Evolutionary conservation across 2,888 invertebrate species (phyloP).

Genomic region (Cyclophora albipunctata): DNA sequence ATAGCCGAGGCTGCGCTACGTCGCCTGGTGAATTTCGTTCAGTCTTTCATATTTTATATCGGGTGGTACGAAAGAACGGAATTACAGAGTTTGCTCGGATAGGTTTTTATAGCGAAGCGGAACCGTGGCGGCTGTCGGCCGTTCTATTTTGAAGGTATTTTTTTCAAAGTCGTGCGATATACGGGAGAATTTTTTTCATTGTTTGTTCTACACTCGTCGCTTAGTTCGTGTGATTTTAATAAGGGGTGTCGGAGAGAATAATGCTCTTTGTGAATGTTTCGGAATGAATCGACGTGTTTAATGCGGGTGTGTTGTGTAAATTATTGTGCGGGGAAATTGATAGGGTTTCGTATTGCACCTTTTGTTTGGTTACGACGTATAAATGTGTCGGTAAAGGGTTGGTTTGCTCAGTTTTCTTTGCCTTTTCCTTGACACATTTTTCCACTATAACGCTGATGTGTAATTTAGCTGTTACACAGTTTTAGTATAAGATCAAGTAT

Average conservation of each 20-base stretch:
- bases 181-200: constrained; percentile 51
- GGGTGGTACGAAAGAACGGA: constrained; percentile 57
- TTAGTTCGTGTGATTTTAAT: constrained; percentile 60
- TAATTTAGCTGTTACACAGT: too few species aligned
- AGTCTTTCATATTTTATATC: constrained; percentile 74
- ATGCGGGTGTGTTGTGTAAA: constrained; percentile 6
- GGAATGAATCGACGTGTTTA: constrained; percentile 34
- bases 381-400: too few species aligned
- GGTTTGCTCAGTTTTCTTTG: too few species aligned
- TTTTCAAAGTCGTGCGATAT: constrained; percentile 44
- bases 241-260: constrained; percentile 36
- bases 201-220: constrained; percentile 48
- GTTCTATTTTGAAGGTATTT: constrained; percentile 60
- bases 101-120: constrained; percentile 62
- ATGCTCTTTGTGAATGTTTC: constrained; percentile 26
- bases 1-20: constrained; percentile 42
- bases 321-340: constrained; percentile 11
- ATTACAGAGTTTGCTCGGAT: constrained; percentile 70
- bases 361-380: too few species aligned
- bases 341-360: neutral
- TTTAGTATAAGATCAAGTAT: too few species aligned
- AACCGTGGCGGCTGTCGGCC: constrained; percentile 49
- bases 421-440: too few species aligned
- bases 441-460: too few species aligned
- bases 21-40: constrained; percentile 58